Percentiles rank a stretch among this genome's conserved stretches.
Conservation (phyloP, 35 echinoderm and acorn worm species). For the Holothuria glaberrima region DNA sequence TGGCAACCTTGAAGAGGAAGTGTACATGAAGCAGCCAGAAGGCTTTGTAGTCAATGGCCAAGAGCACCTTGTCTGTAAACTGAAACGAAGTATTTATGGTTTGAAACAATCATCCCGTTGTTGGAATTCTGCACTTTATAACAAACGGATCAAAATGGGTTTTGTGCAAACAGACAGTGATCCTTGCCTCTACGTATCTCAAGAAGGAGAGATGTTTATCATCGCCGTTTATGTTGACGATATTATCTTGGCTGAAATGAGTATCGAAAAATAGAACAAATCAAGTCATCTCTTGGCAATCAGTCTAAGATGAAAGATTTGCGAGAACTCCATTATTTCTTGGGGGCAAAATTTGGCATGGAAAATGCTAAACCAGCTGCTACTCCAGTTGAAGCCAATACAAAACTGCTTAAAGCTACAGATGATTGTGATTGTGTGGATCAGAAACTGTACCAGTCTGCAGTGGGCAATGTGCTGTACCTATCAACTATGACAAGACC, state of each 20-base stretch:
- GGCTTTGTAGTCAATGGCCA: too few species aligned
- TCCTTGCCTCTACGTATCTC: slow-evolving; percentile 1
- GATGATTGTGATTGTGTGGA: neutral
- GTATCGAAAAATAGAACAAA: neutral
- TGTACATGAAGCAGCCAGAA: too few species aligned
- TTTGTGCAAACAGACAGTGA: too few species aligned
- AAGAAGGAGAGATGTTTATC: slow-evolving; percentile 40
- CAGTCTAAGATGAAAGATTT: neutral
- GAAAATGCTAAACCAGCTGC: neutral
- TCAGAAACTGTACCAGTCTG: too few species aligned
- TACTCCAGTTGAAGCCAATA: slow-evolving; percentile 6
- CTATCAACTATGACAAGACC: slow-evolving; percentile 6
- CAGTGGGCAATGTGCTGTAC: slow-evolving; percentile 22
- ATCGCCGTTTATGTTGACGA: slow-evolving; percentile 6
- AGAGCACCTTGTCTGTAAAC: too few species aligned
- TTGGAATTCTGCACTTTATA: too few species aligned
- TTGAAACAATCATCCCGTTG: too few species aligned
- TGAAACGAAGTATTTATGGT: too few species aligned
- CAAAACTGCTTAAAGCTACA: neutral
- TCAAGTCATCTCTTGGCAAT: neutral
- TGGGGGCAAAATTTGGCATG: slow-evolving; percentile 7
- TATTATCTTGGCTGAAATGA: neutral
- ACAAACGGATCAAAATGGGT: too few species aligned
- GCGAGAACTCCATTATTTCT: too few species aligned
- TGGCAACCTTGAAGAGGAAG: too few species aligned